phyloP scores from a whole-genome alignment of 2,888 invertebrate species.

The Pharmacophagus antenor region DNA sequence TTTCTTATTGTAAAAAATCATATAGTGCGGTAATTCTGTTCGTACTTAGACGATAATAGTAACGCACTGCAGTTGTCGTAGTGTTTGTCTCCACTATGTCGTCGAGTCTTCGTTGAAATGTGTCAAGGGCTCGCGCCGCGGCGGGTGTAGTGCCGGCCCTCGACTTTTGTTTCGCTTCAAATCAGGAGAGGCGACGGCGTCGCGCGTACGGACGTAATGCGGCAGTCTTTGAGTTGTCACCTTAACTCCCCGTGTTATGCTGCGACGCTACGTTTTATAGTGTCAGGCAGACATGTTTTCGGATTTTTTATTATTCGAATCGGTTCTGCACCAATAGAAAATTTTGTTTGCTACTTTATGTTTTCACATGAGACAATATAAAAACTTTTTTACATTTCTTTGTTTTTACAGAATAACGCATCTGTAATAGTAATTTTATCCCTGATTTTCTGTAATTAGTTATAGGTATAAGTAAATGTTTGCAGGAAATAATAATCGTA shows the following conservation, averaged over 20 bases:
- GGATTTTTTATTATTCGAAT: too few species aligned
- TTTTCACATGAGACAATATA: too few species aligned
- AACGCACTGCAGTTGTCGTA: background rate
- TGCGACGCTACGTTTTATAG: conserved; percentile 33
- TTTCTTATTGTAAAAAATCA: too few species aligned
- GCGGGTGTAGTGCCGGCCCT: conserved; percentile 47
- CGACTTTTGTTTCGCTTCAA: conserved; percentile 56
- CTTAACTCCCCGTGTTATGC: conserved; percentile 48
- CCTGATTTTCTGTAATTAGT: too few species aligned
- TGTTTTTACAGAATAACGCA: too few species aligned
- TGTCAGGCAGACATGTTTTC: background rate
- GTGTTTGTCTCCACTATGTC: background rate
- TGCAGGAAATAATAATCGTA: too few species aligned
- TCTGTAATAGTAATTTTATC: too few species aligned
- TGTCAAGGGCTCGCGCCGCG: conserved; percentile 48
- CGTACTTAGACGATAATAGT: background rate
- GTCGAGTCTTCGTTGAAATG: conserved; percentile 39
- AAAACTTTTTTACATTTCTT: too few species aligned
- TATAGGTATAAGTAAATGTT: too few species aligned
- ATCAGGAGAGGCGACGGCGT: conserved; percentile 44
- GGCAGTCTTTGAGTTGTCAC: conserved; percentile 52
- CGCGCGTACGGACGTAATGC: conserved; percentile 42
- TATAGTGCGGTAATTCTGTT: background rate
- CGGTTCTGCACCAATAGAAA: too few species aligned
- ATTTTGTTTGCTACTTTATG: too few species aligned